phyloP scores from a whole-genome alignment of 37 sponge, comb jelly and placozoan genomes.

The Diacarnus erythraeanus region DNA sequence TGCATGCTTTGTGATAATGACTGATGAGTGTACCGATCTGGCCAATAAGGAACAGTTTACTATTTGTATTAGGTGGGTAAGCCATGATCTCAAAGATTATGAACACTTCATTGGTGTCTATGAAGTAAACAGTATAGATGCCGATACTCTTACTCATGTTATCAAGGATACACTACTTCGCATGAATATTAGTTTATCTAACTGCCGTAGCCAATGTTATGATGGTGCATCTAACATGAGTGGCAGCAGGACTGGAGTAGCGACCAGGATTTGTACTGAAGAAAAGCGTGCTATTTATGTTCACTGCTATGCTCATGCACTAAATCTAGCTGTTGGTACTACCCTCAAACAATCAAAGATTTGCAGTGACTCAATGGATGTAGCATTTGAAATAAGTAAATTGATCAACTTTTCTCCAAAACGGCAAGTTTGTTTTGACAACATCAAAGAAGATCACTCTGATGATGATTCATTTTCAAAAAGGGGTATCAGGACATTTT shows the following conservation, averaged over 20 bases:
- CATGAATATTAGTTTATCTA: constrained; percentile 19
- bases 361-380: no score
- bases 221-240: no score
- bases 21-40: no score
- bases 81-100: constrained; percentile 50
- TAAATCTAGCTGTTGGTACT: no score
- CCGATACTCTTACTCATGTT: constrained; percentile 32
- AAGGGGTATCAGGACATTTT: not conserved
- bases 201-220: constrained; percentile 66
- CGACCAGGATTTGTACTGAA: no score
- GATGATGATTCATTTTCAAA: not conserved
- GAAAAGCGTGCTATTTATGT: no score
- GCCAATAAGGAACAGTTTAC: no score
- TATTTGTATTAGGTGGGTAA: no score
- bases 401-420: not conserved
- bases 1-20: constrained; percentile 49
- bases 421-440: not conserved
- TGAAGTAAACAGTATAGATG: constrained; percentile 40
- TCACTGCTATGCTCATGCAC: no score
- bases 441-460: not conserved
- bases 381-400: no score
- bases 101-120: constrained; percentile 78
- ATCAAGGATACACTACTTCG: constrained; percentile 45
- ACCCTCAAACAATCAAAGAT: no score
- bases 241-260: no score